A percentile compares a stretch with the other conserved stretches of the same genome.
phyloP scores from a whole-genome alignment of 1,140 invertebrate genomes.

The Ceratina japonica region DNA sequence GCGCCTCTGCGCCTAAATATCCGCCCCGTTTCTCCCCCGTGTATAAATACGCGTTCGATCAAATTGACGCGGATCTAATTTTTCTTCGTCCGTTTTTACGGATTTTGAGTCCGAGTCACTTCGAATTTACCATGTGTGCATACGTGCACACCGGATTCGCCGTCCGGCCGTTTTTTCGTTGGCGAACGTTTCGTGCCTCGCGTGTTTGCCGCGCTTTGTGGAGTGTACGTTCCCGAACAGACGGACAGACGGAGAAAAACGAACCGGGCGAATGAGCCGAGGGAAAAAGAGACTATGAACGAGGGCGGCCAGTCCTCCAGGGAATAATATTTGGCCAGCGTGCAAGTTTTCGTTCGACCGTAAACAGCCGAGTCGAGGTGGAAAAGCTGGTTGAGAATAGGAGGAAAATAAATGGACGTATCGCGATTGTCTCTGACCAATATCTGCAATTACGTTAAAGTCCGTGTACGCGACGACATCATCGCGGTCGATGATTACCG shows the following conservation, averaged over 20 bases:
- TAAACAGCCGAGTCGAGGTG: conserved; percentile 65
- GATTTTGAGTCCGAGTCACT: neutral
- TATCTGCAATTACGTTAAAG: conserved; percentile 64
- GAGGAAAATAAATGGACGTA: conserved; percentile 63
- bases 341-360: conserved; percentile 67
- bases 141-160: neutral
- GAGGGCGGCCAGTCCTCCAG: conserved; percentile 21
- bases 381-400: conserved; percentile 60
- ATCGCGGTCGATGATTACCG: conserved; percentile 49
- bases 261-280: neutral
- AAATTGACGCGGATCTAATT: conserved; percentile 52
- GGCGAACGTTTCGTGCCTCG: neutral
- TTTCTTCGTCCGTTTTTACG: conserved; percentile 2
- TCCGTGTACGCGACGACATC: conserved; percentile 27
- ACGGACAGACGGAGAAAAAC: conserved; percentile 17
- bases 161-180: neutral
- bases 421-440: conserved; percentile 37
- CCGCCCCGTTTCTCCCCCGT: neutral
- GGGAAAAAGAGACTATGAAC: conserved; percentile 9
- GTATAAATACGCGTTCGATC: conserved; percentile 45
- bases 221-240: neutral
- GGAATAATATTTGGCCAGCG: conserved; percentile 66
- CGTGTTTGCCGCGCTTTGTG: conserved; percentile 1
- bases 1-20: conserved; percentile 22
- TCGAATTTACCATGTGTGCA: neutral